Evolutionary conservation across 2,797 vertebrate genomes (phyloP).

Genomic region (Petrocephalus schoutedeni): DNA sequence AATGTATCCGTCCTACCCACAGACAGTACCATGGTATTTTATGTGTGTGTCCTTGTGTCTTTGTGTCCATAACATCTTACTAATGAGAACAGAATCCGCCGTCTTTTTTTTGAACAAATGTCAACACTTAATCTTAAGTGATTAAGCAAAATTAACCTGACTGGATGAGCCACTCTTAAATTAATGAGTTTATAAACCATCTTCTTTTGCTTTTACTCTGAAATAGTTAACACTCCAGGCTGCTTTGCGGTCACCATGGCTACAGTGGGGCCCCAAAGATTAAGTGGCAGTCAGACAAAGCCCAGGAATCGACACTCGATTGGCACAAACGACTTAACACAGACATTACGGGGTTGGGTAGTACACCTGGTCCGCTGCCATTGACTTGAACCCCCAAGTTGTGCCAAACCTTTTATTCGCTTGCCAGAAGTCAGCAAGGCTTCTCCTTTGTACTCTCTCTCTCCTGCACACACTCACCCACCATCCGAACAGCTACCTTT

Average conservation of each 20-base stretch:
- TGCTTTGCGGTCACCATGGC: constrained; percentile 3
- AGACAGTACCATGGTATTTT: not conserved
- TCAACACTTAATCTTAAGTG: constrained; percentile 2
- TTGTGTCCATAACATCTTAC: not conserved
- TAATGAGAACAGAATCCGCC: not conserved
- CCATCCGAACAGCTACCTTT: not conserved
- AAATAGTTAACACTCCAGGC: not conserved
- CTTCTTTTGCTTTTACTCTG: not conserved
- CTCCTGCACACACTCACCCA: not conserved
- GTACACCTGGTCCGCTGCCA: not conserved
- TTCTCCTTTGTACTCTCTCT: not conserved
- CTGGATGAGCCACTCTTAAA: not conserved
- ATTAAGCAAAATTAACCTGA: not conserved
- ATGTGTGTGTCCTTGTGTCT: not conserved
- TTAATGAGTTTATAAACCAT: not conserved
- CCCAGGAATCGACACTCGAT: not conserved
- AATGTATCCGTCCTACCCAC: not conserved
- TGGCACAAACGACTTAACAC: constrained; percentile 10
- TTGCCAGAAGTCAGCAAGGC: constrained; percentile 5
- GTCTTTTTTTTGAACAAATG: not conserved
- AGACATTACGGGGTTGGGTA: not conserved
- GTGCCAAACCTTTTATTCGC: constrained; percentile 3
- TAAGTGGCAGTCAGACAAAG: not conserved
- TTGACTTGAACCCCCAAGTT: not conserved
- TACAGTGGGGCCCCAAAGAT: not conserved